A percentile compares a stretch with the other conserved stretches of the same genome.
phyloP scores from a whole-genome alignment of 1,140 invertebrate genomes.

The Philopotamus ludificatus region DNA sequence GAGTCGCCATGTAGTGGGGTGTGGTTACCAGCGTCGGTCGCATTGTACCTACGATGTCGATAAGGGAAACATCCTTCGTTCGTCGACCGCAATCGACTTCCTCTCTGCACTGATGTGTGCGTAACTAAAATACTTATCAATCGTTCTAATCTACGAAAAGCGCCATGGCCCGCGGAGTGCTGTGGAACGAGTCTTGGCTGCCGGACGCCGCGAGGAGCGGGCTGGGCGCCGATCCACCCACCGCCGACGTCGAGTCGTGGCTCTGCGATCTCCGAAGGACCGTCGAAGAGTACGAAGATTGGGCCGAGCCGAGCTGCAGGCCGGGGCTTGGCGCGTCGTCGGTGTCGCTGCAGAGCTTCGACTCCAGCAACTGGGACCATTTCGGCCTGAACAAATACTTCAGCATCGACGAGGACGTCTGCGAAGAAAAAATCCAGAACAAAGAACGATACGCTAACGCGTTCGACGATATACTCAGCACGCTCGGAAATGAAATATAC shows the following conservation, averaged over 20 bases:
- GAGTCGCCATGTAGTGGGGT: background rate
- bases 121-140: background rate
- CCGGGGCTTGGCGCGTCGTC: slow-evolving; percentile 39
- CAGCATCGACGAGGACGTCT: background rate
- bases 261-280: slow-evolving; percentile 46
- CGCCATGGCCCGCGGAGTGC: slow-evolving; percentile 38
- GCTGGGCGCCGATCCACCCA: slow-evolving; percentile 46
- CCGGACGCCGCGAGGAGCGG: slow-evolving; percentile 40
- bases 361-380: slow-evolving; percentile 8
- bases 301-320: slow-evolving; percentile 43
- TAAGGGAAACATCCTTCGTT: slow-evolving; percentile 18
- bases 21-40: background rate
- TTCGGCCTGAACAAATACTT: slow-evolving; percentile 13
- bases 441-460: slow-evolving; percentile 35
- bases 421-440: background rate
- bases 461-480: slow-evolving; percentile 54
- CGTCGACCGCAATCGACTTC: slow-evolving; percentile 34
- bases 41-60: background rate
- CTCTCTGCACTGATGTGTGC: slow-evolving; percentile 5
- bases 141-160: background rate
- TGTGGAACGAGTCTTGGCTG: slow-evolving; percentile 55
- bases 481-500: slow-evolving; percentile 52
- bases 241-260: slow-evolving; percentile 50
- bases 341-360: slow-evolving; percentile 44
- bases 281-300: slow-evolving; percentile 53